These are phyloP conservation scores for Hippopotamyrus pictus DNA, from an alignment of 2,797 vertebrate genomes.

Conservation along the genomic window DNA sequence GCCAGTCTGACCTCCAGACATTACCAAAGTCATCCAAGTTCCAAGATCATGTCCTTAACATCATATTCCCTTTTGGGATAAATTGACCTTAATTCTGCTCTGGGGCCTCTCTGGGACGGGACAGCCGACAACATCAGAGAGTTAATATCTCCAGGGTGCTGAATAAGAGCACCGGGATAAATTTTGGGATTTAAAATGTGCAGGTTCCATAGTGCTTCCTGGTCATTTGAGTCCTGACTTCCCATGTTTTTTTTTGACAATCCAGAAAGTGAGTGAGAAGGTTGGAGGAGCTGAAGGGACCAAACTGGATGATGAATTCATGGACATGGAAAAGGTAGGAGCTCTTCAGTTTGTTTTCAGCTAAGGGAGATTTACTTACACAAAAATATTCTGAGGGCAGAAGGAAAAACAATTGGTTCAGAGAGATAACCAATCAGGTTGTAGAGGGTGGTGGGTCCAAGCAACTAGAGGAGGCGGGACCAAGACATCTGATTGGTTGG, in stretches of 20 bases:
- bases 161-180: background rate
- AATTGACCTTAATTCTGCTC: background rate
- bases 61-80: background rate
- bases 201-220: background rate
- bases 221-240: background rate
- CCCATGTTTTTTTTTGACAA: constrained; percentile 28
- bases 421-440: background rate
- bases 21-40: background rate
- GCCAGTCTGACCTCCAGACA: background rate
- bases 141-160: background rate
- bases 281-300: constrained; percentile 93
- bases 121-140: background rate
- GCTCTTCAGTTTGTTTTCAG: background rate
- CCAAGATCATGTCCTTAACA: background rate
- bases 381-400: background rate
- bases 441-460: background rate
- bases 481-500: background rate
- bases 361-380: background rate
- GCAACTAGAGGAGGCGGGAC: background rate
- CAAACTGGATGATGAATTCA: constrained; percentile 86
- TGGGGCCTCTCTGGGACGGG: background rate
- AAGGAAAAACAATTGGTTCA: background rate
- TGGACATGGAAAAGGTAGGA: constrained; percentile 90
- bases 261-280: constrained; percentile 93
- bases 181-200: background rate